Percentiles rank a stretch among this genome's conserved stretches.
Evolutionary conservation across 2,888 invertebrate genomes (phyloP).

Genomic region (Nudaria mundana): DNA sequence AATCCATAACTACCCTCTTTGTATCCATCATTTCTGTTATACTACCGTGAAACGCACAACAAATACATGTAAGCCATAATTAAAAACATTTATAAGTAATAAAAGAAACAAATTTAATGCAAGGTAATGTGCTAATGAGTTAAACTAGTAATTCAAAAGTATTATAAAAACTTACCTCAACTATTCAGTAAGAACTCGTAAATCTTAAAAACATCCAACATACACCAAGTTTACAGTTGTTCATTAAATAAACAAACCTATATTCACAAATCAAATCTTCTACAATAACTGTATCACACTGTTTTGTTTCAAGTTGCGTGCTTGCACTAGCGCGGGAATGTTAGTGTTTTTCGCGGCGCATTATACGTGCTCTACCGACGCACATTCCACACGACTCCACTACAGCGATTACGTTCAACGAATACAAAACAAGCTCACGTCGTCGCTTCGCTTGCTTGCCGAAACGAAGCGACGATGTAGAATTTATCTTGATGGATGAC

Average conservation of each 20-base stretch:
- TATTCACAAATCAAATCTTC: conserved; percentile 61
- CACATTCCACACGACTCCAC: conserved; percentile 60
- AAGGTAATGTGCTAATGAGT: too few species aligned
- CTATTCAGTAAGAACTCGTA: conserved; percentile 18
- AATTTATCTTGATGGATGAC: conserved; percentile 18
- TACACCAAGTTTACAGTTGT: conserved; percentile 57
- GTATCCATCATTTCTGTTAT: too few species aligned
- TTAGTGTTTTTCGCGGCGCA: conserved; percentile 61
- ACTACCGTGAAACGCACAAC: too few species aligned
- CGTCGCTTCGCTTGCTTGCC: conserved; percentile 5
- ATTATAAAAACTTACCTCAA: conserved; percentile 47
- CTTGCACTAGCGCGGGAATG: conserved; percentile 60
- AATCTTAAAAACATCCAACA: conserved; percentile 45
- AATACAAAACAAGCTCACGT: conserved; percentile 73
- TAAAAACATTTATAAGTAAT: too few species aligned
- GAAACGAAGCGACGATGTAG: too few species aligned
- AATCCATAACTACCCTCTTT: too few species aligned
- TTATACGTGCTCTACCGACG: conserved; percentile 58
- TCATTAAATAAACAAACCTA: conserved; percentile 45
- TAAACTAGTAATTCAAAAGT: neutral
- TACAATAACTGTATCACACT: conserved; percentile 57
- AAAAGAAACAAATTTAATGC: too few species aligned
- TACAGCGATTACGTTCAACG: conserved; percentile 58
- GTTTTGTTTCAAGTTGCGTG: conserved; percentile 55
- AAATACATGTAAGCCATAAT: too few species aligned